Percentiles rank a stretch among this genome's conserved stretches.
Evolutionary conservation across 2,888 invertebrate species (phyloP).

Genomic region (Scaptomyza tumidula): DNA sequence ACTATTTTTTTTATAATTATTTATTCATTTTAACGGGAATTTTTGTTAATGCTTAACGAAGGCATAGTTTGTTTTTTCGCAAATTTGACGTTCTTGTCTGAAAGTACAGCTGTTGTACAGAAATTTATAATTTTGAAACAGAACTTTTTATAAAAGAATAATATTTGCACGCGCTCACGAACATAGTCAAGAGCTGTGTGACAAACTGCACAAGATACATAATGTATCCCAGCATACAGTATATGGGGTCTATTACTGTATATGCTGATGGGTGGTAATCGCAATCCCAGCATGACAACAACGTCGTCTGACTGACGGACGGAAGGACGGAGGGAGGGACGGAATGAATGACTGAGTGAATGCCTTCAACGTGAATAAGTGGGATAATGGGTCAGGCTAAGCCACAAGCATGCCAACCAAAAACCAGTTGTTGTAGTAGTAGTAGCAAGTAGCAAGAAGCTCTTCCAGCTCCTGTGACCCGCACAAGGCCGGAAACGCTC

Average conservation of each 20-base stretch:
- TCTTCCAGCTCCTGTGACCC: background rate
- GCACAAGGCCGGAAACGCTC: constrained; percentile 57
- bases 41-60: too few relatives aligned
- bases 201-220: constrained; percentile 8
- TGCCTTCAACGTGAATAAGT: constrained; percentile 79
- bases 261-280: constrained; percentile 48
- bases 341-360: constrained; percentile 51
- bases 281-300: constrained; percentile 59
- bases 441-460: constrained; percentile 49
- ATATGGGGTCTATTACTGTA: constrained; percentile 23
- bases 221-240: constrained; percentile 16
- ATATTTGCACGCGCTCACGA: too few relatives aligned
- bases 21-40: too few relatives aligned
- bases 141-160: too few relatives aligned
- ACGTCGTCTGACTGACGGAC: constrained; percentile 43
- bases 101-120: too few relatives aligned
- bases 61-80: too few relatives aligned
- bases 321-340: constrained; percentile 1
- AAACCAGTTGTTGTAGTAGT: background rate
- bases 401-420: constrained; percentile 67
- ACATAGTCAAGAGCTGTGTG: too few relatives aligned
- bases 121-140: too few relatives aligned
- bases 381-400: constrained; percentile 78
- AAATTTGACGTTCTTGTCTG: too few relatives aligned
- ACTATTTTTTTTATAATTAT: too few relatives aligned